Conservation (phyloP, 1,140 invertebrate genomes). For the Uloborus diversus region DNA sequence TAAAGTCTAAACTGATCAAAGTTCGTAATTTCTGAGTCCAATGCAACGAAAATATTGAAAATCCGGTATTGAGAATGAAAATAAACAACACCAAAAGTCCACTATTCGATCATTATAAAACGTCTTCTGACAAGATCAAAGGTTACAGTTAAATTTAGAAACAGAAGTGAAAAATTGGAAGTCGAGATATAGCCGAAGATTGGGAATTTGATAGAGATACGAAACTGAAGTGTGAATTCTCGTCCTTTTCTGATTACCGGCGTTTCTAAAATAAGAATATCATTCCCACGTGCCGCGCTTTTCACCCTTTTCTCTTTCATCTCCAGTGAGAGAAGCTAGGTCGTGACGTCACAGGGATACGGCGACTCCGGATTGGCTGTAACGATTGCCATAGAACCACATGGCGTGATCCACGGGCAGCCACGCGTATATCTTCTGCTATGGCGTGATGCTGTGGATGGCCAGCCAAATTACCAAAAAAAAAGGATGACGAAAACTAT, state of each 20-base stretch:
- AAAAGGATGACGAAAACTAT: too few species aligned
- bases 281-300: slow-evolving; percentile 3
- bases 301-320: too few species aligned
- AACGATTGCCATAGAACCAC: slow-evolving; percentile 35
- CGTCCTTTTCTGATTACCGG: neutral
- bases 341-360: slow-evolving; percentile 22
- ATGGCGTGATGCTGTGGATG: slow-evolving; percentile 31
- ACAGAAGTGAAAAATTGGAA: neutral
- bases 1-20: too few species aligned
- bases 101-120: too few species aligned
- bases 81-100: too few species aligned
- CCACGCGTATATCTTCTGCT: slow-evolving; percentile 32
- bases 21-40: too few species aligned
- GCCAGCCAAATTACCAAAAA: neutral
- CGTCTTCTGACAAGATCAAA: too few species aligned
- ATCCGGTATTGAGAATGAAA: too few species aligned
- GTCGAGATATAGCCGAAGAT: too few species aligned
- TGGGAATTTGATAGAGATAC: neutral
- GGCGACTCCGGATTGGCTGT: neutral
- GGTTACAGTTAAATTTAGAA: neutral
- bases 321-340: too few species aligned
- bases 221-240: neutral
- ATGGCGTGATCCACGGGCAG: slow-evolving; percentile 31
- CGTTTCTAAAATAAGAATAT: slow-evolving; percentile 41
- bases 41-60: too few species aligned